Conservation (phyloP, 1,140 invertebrate genomes). For the Vollenhovia emeryi region DNA sequence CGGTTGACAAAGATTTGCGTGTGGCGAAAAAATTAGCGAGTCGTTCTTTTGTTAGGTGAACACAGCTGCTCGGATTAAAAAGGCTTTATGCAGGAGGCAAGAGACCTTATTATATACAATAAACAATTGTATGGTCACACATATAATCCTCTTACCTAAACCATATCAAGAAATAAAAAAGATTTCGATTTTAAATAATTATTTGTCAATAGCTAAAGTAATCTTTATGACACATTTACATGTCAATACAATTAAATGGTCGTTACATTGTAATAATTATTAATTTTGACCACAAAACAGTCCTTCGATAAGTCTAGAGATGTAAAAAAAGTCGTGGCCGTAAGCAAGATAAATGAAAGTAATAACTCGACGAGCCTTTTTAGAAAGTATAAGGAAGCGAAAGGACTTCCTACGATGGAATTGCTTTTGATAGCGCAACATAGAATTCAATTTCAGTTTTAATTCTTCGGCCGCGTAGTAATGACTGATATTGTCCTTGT, state of each 20-base stretch:
- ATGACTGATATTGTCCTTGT: constrained; percentile 64
- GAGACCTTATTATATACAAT: neutral
- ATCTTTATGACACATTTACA: neutral
- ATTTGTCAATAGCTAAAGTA: neutral
- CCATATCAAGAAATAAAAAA: neutral
- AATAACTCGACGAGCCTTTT: constrained; percentile 20
- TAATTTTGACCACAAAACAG: neutral
- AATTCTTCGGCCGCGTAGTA: constrained; percentile 32
- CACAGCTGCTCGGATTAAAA: neutral
- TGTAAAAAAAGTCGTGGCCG: neutral
- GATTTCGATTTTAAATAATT: neutral
- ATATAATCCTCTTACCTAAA: neutral
- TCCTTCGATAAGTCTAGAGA: neutral
- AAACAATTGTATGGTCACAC: neutral
- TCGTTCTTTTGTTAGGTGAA: constrained; percentile 7
- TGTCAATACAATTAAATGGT: neutral
- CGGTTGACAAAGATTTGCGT: constrained; percentile 28
- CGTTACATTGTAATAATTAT: neutral
- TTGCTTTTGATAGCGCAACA: constrained; percentile 57
- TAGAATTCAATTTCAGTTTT: constrained; percentile 61
- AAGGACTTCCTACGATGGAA: constrained; percentile 57
- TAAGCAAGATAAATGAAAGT: constrained; percentile 13
- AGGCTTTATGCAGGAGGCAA: neutral
- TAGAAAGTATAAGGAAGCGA: constrained; percentile 61
- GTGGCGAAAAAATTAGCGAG: constrained; percentile 22